Evolutionary conservation across 2,888 invertebrate species (phyloP).

Genomic region (Ptilodon capucinus): DNA sequence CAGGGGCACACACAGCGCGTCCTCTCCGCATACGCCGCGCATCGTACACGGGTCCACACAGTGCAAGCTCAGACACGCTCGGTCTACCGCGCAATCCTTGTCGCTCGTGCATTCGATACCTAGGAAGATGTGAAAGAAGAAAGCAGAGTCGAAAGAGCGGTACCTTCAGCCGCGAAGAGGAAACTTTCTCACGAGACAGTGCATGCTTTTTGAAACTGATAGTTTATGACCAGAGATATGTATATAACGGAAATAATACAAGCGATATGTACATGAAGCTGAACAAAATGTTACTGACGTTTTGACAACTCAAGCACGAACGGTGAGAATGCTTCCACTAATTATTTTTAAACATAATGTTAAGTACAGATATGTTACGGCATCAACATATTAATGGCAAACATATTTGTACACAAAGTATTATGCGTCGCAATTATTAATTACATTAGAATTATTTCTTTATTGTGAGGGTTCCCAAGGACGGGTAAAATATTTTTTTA

Average conservation of each 20-base stretch:
- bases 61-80: constrained; percentile 94
- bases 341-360: constrained; percentile 39
- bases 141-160: constrained; percentile 87
- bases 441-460: constrained; percentile 24
- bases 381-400: constrained; percentile 30
- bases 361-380: constrained; percentile 54
- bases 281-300: constrained; percentile 80
- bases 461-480: constrained; percentile 31
- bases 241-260: constrained; percentile 82
- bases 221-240: constrained; percentile 79
- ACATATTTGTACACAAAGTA: constrained; percentile 46
- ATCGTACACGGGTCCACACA: constrained; percentile 95
- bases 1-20: constrained; percentile 93
- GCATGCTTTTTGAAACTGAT: constrained; percentile 85
- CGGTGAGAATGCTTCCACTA: constrained; percentile 84
- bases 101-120: constrained; percentile 95
- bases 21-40: constrained; percentile 93
- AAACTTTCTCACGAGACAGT: constrained; percentile 90
- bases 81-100: constrained; percentile 95
- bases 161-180: constrained; percentile 94
- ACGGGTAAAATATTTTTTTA: no score
- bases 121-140: constrained; percentile 84
- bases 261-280: constrained; percentile 85
- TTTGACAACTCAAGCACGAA: constrained; percentile 80
- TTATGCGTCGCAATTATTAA: constrained; percentile 16